Percentiles rank a stretch among this genome's conserved stretches.
phyloP scores from a whole-genome alignment of 2,797 vertebrate genomes.

The Acrossocheilus fasciatus region DNA sequence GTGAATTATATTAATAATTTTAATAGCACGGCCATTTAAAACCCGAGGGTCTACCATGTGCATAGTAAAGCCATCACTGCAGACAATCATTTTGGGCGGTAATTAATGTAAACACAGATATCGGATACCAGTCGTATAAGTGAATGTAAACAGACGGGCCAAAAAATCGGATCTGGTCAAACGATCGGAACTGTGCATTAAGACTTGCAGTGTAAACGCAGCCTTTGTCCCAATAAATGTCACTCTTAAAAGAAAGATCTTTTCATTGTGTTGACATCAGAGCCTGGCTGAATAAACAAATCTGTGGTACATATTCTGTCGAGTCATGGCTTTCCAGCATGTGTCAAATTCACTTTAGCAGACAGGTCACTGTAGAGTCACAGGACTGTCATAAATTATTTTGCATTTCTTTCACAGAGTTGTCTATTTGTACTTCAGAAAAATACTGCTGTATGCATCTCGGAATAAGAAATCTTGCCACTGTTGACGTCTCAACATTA shows the following conservation, averaged over 20 bases:
- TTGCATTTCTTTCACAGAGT: slow-evolving; percentile 11
- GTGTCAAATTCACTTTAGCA: slow-evolving; percentile 18
- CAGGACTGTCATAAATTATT: background rate
- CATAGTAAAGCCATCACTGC: too few species aligned
- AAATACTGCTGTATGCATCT: background rate
- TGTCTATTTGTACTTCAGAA: background rate
- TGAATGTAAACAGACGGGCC: too few species aligned
- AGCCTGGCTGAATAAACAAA: slow-evolving; percentile 6
- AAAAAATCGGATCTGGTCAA: too few species aligned
- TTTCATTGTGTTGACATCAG: slow-evolving; percentile 9
- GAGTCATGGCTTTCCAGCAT: slow-evolving; percentile 25
- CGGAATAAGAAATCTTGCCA: background rate
- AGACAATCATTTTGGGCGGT: too few species aligned
- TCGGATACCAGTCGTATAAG: too few species aligned
- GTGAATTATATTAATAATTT: too few species aligned
- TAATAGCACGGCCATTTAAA: too few species aligned
- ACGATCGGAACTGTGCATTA: too few species aligned
- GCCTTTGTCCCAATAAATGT: background rate
- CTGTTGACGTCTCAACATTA: background rate
- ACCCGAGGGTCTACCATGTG: too few species aligned
- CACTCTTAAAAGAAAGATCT: slow-evolving; percentile 11
- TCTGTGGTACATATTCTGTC: background rate
- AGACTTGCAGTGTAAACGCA: too few species aligned
- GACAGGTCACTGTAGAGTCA: background rate
- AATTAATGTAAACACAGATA: too few species aligned